These are phyloP conservation scores for Drosophila truncata DNA, from an alignment of 1,140 invertebrate species.

Conservation along the genomic window DNA sequence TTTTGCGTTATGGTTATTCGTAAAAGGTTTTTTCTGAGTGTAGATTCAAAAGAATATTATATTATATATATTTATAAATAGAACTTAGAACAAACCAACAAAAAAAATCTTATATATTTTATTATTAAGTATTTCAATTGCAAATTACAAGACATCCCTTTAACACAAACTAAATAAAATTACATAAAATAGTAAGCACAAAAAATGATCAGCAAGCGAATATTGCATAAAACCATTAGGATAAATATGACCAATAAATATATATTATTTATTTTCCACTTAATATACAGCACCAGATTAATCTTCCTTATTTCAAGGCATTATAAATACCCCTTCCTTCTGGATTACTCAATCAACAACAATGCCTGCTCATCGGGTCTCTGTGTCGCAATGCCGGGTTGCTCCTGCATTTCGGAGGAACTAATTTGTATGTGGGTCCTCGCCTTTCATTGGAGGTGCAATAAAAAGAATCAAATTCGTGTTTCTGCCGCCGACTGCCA, in stretches of 20 bases:
- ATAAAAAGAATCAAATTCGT: constrained; percentile 63
- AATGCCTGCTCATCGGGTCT: neutral
- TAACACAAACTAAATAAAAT: too few species aligned
- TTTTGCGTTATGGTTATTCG: too few species aligned
- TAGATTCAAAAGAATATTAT: too few species aligned
- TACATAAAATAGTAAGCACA: too few species aligned
- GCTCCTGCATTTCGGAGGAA: constrained; percentile 18
- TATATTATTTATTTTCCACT: neutral
- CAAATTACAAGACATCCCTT: too few species aligned
- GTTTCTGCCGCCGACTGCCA: constrained; percentile 45
- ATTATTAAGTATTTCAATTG: too few species aligned
- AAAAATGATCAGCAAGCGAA: too few species aligned
- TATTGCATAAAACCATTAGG: too few species aligned
- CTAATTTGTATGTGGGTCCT: constrained; percentile 51
- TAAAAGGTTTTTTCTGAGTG: too few species aligned
- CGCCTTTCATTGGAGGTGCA: constrained; percentile 49
- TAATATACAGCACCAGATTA: neutral
- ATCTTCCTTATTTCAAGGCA: neutral
- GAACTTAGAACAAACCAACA: too few species aligned
- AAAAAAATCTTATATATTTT: too few species aligned
- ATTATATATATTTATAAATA: too few species aligned
- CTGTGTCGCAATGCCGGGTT: neutral
- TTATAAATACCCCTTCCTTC: neutral
- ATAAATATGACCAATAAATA: neutral
- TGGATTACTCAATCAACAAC: constrained; percentile 14